A percentile compares a stretch with the other conserved stretches of the same genome.
Conservation (phyloP, 2,113 vertebrate genomes). For the Syngnathus floridae region DNA sequence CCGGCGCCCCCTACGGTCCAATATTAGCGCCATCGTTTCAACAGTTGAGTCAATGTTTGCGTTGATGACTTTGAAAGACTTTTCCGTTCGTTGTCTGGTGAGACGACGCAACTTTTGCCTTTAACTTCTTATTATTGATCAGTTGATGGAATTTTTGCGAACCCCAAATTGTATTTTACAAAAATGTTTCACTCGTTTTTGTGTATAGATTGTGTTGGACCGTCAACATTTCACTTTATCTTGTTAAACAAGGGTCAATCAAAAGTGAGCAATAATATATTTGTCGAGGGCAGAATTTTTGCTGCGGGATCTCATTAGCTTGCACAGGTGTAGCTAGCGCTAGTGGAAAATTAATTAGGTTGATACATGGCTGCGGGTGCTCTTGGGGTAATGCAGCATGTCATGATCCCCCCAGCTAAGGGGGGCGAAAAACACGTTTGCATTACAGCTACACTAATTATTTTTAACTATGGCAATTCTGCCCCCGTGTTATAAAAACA, state of each 20-base stretch:
- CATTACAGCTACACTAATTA: constrained; percentile 76
- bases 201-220: not conserved
- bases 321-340: constrained; percentile 34
- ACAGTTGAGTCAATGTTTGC: constrained; percentile 2
- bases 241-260: not conserved
- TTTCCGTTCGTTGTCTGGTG: not conserved
- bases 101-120: not conserved
- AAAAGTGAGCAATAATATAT: not conserved
- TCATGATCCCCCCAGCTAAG: constrained; percentile 70
- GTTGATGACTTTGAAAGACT: not conserved
- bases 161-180: too few relatives aligned
- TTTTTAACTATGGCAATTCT: constrained; percentile 75
- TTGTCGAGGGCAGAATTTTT: not conserved
- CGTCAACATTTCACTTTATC: not conserved
- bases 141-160: not conserved
- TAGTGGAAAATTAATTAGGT: constrained; percentile 85
- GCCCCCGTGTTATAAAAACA: not conserved
- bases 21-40: not conserved
- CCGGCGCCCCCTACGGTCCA: not conserved
- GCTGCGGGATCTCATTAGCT: constrained; percentile 4
- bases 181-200: not conserved
- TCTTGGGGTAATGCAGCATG: constrained; percentile 87
- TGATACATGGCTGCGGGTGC: constrained; percentile 82
- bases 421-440: constrained; percentile 60
- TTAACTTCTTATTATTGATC: too few relatives aligned